A percentile compares a stretch with the other conserved stretches of the same genome.
These are phyloP conservation scores for Enteromius unitaeniatus DNA, from an alignment of 2,797 vertebrate genomes.

Conservation along the genomic window DNA sequence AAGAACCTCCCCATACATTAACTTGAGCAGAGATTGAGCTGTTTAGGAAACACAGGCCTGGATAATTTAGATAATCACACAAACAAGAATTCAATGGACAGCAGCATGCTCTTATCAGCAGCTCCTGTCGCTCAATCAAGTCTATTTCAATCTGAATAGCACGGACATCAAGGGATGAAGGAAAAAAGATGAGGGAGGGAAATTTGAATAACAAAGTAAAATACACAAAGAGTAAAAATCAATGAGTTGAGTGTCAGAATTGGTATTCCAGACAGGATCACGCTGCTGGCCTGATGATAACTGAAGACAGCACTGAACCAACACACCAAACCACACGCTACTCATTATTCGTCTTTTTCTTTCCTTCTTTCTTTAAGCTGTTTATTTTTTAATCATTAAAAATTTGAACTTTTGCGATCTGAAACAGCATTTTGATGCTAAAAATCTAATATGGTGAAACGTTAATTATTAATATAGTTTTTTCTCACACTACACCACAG, in stretches of 20 bases:
- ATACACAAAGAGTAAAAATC: constrained; percentile 15
- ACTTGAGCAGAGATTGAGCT: neutral
- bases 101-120: neutral
- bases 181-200: neutral
- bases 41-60: neutral
- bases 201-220: constrained; percentile 10
- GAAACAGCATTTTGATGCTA: neutral
- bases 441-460: neutral
- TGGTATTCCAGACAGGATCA: neutral
- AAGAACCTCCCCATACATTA: neutral
- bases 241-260: neutral
- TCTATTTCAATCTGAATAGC: neutral
- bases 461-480: neutral
- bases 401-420: neutral
- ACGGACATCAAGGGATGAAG: neutral
- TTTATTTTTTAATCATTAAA: neutral
- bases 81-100: neutral
- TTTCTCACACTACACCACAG: neutral
- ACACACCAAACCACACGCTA: neutral
- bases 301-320: neutral
- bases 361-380: neutral
- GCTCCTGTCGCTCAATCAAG: neutral
- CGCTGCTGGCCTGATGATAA: neutral
- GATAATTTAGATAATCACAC: neutral
- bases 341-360: neutral